Evolutionary conservation across 2,888 invertebrate genomes (phyloP).

Genomic region (Cantharis flavilabris): DNA sequence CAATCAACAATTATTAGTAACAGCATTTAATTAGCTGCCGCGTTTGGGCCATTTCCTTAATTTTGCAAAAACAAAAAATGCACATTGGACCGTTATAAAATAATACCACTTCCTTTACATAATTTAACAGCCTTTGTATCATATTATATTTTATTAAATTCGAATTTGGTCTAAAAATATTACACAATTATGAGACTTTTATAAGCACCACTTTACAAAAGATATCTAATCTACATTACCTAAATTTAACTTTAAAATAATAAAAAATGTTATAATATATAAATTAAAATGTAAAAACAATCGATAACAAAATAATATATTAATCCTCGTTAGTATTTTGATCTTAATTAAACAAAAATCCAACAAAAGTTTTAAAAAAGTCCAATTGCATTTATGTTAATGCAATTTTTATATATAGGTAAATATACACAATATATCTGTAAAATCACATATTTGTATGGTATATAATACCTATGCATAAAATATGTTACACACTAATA

Average conservation of each 20-base stretch:
- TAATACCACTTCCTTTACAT: neutral
- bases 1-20: conserved; percentile 56
- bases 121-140: neutral
- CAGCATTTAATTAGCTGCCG: conserved; percentile 47
- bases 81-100: conserved; percentile 12
- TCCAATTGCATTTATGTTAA: neutral
- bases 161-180: neutral
- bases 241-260: neutral
- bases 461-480: neutral
- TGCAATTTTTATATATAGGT: neutral
- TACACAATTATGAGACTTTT: neutral
- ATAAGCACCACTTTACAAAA: conserved; percentile 3
- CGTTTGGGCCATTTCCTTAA: conserved; percentile 34
- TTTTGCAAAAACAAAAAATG: conserved; percentile 32
- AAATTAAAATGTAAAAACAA: neutral
- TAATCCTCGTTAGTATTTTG: neutral
- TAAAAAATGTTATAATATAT: neutral
- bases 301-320: neutral
- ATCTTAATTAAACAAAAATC: neutral
- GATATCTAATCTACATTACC: neutral
- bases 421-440: neutral
- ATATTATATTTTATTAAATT: neutral
- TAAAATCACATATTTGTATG: neutral
- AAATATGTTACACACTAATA: neutral
- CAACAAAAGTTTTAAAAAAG: neutral